Evolutionary conservation across 2,797 vertebrate genomes (phyloP), one percentile per base, ranked within the genome.

Genomic region (Epinephelus awoara): DNA sequence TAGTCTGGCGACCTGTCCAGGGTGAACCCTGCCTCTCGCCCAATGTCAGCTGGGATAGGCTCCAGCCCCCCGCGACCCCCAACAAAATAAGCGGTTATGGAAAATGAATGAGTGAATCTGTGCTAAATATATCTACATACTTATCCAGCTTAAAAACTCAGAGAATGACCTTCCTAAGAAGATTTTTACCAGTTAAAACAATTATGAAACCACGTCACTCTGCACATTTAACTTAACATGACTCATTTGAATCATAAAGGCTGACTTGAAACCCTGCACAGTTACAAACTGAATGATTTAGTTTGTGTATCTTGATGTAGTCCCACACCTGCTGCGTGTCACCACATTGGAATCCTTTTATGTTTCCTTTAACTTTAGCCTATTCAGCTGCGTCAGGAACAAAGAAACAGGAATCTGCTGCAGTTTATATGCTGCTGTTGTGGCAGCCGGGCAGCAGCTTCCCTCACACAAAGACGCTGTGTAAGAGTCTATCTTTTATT

Each of bases 311-410:
- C 38, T 52, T 44, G 3, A 25, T 1, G 10, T 27, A 10, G 2
- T 23, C 40, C 42, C 38, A 50, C 51, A 74, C 67, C 74, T 78
- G 67, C 58, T 40, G 9, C 12, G 56, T 67, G 59, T 79, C 74
- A 80, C 49, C 54, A 46, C 52, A 19, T 11, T 59, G 72, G 75
- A 79, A 72, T 81, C 21, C 17, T 70, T 79, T 81, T 9, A 50
- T 71, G 25, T 64, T 42, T 67, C 72, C 47, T 63, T 12, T 0
- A 18, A 69, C 34, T 71, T 69, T 2, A 46, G 13, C 27, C 29
- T 2, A 17, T 23, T 67, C 34, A 27, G 44, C 15, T 1, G 0
- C 21, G 67, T 27, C 57, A 40, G 50, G 63, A 69, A 75, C 75
- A 76, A 69, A 56, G 27, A 62, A 56, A 10, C 72, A 57, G 38